Evolutionary conservation across 1,140 invertebrate species (phyloP).

Genomic region (Cyclina sinensis): DNA sequence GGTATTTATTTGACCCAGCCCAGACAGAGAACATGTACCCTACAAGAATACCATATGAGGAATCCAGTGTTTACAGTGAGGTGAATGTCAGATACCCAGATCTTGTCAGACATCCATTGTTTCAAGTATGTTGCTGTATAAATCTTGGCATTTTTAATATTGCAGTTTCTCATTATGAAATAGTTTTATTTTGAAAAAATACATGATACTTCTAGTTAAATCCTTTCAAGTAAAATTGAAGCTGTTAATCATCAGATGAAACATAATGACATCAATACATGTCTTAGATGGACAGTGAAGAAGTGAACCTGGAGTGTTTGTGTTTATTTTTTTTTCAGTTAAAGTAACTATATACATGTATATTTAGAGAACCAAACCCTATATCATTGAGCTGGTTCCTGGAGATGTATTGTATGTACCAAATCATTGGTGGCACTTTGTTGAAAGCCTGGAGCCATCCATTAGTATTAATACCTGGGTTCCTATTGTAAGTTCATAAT

Average conservation of each 20-base stretch:
- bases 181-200: no score
- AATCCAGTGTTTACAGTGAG: conserved; percentile 97
- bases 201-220: no score
- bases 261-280: no score
- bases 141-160: no score
- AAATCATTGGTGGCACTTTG: conserved; percentile 98
- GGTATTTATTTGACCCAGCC: conserved; percentile 96
- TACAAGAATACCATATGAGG: conserved; percentile 97
- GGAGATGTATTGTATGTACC: conserved; percentile 96
- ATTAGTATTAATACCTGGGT: conserved; percentile 97
- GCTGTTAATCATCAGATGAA: no score
- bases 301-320: no score
- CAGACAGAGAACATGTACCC: conserved; percentile 90
- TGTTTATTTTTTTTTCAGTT: no score
- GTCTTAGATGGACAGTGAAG: no score
- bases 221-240: no score
- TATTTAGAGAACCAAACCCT: conserved; percentile 84
- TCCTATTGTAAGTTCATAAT: conserved; percentile 77
- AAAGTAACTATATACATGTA: no score
- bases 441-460: conserved; percentile 91
- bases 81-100: conserved; percentile 88
- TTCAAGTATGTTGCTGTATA: conserved; percentile 84
- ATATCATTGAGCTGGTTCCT: conserved; percentile 91
- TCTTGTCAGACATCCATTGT: conserved; percentile 81
- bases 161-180: no score